Percentiles rank a stretch among this genome's conserved stretches.
These are phyloP conservation scores for Capromys pilorides DNA, from an alignment of 2,797 vertebrate species.

Conservation along the genomic window DNA sequence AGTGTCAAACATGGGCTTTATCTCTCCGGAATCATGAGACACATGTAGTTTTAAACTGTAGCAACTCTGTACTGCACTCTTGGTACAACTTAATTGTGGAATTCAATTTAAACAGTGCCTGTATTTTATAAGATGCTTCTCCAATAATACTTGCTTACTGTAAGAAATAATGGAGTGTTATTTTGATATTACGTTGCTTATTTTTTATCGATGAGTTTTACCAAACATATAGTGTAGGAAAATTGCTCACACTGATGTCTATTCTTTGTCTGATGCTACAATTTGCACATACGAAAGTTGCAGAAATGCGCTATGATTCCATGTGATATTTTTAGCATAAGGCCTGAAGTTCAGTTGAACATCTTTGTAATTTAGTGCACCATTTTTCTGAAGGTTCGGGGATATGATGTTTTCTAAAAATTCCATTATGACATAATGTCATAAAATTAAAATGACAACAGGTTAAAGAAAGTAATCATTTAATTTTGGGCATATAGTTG, in stretches of 20 bases:
- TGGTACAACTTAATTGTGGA: neutral
- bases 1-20: neutral
- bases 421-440: neutral
- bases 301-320: neutral
- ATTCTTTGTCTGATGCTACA: neutral
- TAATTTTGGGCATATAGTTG: neutral
- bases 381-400: neutral
- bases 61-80: neutral
- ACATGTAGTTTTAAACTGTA: neutral
- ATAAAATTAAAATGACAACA: neutral
- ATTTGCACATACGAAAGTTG: neutral
- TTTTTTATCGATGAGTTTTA: neutral
- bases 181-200: neutral
- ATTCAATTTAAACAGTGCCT: neutral
- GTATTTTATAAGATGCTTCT: neutral
- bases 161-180: neutral
- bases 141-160: neutral
- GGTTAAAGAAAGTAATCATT: neutral
- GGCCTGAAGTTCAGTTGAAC: neutral
- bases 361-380: neutral
- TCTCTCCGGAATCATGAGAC: neutral
- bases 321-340: neutral
- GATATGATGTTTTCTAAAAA: neutral
- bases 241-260: neutral
- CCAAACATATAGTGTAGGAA: neutral